phyloP scores from a whole-genome alignment of 2,797 vertebrate genomes.

The Schizothorax lantsangensis region DNA sequence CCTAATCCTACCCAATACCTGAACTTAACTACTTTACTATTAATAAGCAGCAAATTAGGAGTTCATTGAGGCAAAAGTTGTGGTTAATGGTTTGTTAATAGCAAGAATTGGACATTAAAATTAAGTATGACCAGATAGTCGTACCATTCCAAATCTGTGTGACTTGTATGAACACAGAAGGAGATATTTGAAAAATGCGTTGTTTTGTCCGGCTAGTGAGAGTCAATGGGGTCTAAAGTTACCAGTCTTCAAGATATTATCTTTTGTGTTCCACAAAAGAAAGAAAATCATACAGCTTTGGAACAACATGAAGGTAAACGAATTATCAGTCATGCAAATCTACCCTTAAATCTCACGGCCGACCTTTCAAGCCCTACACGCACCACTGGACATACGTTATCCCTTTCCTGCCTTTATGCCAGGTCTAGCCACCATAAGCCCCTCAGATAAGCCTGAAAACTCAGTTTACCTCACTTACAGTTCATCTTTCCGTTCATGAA shows the following conservation, averaged over 20 bases:
- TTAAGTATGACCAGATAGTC: not conserved
- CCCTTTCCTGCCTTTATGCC: conserved; percentile 47
- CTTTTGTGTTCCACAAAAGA: not conserved
- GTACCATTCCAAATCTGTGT: not conserved
- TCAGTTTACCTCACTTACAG: conserved; percentile 23
- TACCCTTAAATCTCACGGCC: not conserved
- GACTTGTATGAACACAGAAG: not conserved
- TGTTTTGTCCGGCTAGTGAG: not conserved
- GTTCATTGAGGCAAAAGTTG: too few species aligned
- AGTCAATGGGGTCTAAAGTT: not conserved
- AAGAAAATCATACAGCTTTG: not conserved
- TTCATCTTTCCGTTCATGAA: not conserved
- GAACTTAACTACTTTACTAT: too few species aligned
- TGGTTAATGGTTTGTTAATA: not conserved
- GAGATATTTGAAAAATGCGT: not conserved
- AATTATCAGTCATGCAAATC: conserved; percentile 31
- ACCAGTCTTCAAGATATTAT: not conserved
- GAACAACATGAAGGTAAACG: not conserved
- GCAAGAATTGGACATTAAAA: too few species aligned
- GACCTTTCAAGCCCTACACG: conserved; percentile 52
- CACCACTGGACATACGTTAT: conserved; percentile 43
- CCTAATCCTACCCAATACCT: too few species aligned
- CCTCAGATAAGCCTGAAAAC: conserved; percentile 28
- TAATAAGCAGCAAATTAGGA: not conserved
- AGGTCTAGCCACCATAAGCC: conserved; percentile 34